Conservation (phyloP, 2,888 invertebrate species). For the Agriotes lineatus region DNA sequence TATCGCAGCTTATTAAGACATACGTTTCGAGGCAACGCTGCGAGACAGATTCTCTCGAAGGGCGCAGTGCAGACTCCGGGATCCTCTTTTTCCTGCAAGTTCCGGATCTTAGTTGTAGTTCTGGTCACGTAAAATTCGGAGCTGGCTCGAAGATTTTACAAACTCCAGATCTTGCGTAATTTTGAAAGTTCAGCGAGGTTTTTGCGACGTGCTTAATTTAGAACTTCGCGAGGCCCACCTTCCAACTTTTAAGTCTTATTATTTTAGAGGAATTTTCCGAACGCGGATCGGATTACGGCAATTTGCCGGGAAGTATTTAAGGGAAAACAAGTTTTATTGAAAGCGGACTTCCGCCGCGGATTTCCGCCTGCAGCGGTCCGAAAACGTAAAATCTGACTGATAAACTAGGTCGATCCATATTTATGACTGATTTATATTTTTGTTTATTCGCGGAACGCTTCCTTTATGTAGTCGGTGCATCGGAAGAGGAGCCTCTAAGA, state of each 20-base stretch:
- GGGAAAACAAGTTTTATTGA: slow-evolving; percentile 5
- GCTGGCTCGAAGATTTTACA: slow-evolving; percentile 38
- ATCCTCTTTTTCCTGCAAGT: slow-evolving; percentile 20
- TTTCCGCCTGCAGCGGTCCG: neutral
- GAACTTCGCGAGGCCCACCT: slow-evolving; percentile 13
- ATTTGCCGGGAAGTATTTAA: slow-evolving; percentile 1
- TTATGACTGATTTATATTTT: slow-evolving; percentile 35
- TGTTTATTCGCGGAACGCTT: slow-evolving; percentile 24
- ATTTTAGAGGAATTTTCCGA: slow-evolving; percentile 15
- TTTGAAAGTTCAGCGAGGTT: slow-evolving; percentile 36
- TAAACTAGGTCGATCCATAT: slow-evolving; percentile 23
- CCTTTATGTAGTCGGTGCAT: too few relatives aligned
- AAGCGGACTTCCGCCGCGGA: neutral
- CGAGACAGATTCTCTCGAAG: slow-evolving; percentile 8
- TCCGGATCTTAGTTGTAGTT: slow-evolving; percentile 25
- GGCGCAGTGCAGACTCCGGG: neutral
- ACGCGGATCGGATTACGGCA: slow-evolving; percentile 6
- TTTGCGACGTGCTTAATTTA: slow-evolving; percentile 37
- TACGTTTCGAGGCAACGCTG: slow-evolving; percentile 11
- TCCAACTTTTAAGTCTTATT: slow-evolving; percentile 21
- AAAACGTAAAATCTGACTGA: slow-evolving; percentile 20
- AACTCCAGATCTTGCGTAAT: slow-evolving; percentile 42
- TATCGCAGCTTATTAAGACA: slow-evolving; percentile 23
- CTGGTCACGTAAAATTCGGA: slow-evolving; percentile 39
- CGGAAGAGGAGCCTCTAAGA: too few relatives aligned